A percentile compares a stretch with the other conserved stretches of the same genome.
These are phyloP conservation scores for Phrynocephalus forsythii DNA, from an alignment of 2,797 vertebrate genomes.

Conservation along the genomic window DNA sequence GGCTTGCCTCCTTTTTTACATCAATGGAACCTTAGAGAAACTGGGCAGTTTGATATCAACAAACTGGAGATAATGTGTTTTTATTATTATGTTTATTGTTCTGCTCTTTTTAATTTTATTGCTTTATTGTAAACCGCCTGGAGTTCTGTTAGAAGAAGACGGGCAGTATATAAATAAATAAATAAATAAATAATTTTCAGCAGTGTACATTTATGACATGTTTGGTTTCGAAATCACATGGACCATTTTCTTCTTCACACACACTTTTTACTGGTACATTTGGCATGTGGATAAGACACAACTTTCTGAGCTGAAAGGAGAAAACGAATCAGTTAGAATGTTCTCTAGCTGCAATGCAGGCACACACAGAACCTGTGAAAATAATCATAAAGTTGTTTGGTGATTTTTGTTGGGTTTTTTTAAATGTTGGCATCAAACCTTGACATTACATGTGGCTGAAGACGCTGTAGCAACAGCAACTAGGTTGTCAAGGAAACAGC, in stretches of 20 bases:
- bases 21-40: too few relatives aligned
- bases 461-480: slow-evolving; percentile 78
- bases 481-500: slow-evolving; percentile 83
- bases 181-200: background rate
- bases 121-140: too few relatives aligned
- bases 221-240: background rate
- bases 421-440: slow-evolving; percentile 71
- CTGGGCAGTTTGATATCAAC: too few relatives aligned
- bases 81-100: too few relatives aligned
- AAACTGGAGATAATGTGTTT: too few relatives aligned
- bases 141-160: background rate
- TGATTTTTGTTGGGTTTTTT: slow-evolving; percentile 17
- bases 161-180: background rate
- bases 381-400: slow-evolving; percentile 61
- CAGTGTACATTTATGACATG: background rate
- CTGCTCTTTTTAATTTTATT: too few relatives aligned
- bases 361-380: slow-evolving; percentile 51
- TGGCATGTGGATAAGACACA: background rate
- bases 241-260: background rate
- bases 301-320: background rate
- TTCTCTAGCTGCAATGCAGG: background rate
- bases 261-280: background rate
- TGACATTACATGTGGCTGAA: slow-evolving; percentile 73
- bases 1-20: too few relatives aligned
- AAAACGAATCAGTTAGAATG: background rate